phyloP scores from a whole-genome alignment of 1,140 invertebrate genomes.

The Sesamia nonagrioides region DNA sequence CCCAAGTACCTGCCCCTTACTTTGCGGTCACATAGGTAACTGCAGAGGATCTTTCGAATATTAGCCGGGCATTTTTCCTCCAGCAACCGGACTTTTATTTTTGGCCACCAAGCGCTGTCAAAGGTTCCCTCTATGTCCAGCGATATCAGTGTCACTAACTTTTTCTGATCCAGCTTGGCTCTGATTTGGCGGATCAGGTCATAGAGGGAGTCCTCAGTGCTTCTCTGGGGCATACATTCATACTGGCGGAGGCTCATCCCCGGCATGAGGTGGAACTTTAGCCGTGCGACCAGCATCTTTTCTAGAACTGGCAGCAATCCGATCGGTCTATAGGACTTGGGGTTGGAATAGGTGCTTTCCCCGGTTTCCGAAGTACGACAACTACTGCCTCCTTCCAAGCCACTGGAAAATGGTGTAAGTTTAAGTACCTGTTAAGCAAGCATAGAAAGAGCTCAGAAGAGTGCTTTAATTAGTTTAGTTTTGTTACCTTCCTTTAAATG shows the following conservation, averaged over 20 bases:
- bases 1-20: constrained; percentile 1
- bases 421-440: constrained; percentile 23
- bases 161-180: neutral
- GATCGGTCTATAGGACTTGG: constrained; percentile 49
- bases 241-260: no score
- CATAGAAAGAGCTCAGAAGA: neutral
- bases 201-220: no score
- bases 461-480: no score
- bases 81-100: neutral
- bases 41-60: neutral
- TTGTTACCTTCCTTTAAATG: no score
- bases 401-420: constrained; percentile 21
- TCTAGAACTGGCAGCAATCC: constrained; percentile 43
- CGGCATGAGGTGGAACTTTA: constrained; percentile 26
- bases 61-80: constrained; percentile 20
- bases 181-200: constrained; percentile 19
- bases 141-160: no score
- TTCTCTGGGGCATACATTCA: neutral
- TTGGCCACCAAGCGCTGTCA: constrained; percentile 46
- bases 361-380: constrained; percentile 34
- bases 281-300: constrained; percentile 38
- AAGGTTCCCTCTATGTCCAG: no score
- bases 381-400: constrained; percentile 46
- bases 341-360: constrained; percentile 32
- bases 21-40: constrained; percentile 5